Percentiles rank a stretch among this genome's conserved stretches.
These are phyloP conservation scores for Arge pagana DNA, from an alignment of 2,888 invertebrate species.

Conservation along the genomic window DNA sequence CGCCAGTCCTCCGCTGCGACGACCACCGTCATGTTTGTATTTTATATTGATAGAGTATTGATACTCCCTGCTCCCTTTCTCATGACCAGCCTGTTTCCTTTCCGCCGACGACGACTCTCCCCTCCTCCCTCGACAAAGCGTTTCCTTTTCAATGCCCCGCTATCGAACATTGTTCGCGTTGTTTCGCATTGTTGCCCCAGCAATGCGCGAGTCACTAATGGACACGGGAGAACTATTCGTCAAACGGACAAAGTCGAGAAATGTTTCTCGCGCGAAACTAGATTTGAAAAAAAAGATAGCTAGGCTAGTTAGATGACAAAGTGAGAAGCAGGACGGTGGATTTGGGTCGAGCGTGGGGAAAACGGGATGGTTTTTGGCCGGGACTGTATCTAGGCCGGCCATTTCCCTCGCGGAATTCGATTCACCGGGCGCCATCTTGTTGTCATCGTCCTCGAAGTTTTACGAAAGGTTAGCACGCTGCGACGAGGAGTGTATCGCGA, in stretches of 20 bases:
- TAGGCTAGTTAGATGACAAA: too few relatives aligned
- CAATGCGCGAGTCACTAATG: constrained; percentile 33
- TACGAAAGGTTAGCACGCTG: too few relatives aligned
- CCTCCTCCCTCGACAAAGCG: constrained; percentile 8
- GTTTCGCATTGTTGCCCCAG: constrained; percentile 47
- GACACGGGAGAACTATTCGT: constrained; percentile 24
- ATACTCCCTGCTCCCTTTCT: constrained; percentile 39
- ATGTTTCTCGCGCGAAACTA: neutral
- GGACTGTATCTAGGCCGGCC: too few relatives aligned
- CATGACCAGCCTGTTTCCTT: constrained; percentile 25
- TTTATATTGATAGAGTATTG: constrained; percentile 59
- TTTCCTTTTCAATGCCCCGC: constrained; percentile 2
- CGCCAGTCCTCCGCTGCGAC: constrained; percentile 33
- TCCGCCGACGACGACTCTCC: constrained; percentile 3
- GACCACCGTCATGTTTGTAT: too few relatives aligned
- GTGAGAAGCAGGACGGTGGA: too few relatives aligned
- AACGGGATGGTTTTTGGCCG: too few relatives aligned
- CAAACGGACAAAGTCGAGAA: neutral
- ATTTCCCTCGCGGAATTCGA: too few relatives aligned
- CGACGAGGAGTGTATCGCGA: too few relatives aligned
- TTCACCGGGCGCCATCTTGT: too few relatives aligned
- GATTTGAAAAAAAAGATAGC: too few relatives aligned
- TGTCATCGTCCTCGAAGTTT: too few relatives aligned
- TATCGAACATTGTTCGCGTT: constrained; percentile 47
- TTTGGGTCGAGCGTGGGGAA: too few relatives aligned